Conservation (phyloP, 35 echinoderm and acorn worm genomes). For the Apostichopus californicus region DNA sequence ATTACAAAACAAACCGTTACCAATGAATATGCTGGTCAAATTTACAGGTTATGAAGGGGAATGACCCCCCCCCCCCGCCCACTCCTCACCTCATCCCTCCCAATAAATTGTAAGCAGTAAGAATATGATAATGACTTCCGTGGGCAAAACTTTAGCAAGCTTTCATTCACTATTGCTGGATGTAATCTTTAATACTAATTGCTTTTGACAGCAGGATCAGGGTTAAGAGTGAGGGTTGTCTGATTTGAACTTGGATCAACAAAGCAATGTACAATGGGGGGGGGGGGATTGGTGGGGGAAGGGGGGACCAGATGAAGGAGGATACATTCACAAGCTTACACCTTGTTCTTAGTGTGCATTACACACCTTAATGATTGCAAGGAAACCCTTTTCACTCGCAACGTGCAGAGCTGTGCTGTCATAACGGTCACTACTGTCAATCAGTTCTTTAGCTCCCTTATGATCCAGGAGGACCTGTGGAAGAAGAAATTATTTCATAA, state of each 20-base stretch:
- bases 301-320: background rate
- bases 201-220: too few species aligned
- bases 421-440: constrained; percentile 82
- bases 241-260: too few species aligned
- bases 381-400: constrained; percentile 81
- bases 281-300: too few species aligned
- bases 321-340: background rate
- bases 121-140: too few species aligned
- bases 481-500: background rate
- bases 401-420: constrained; percentile 91
- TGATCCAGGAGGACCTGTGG: constrained; percentile 79
- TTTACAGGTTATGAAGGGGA: background rate
- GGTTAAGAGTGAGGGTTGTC: too few species aligned
- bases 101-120: too few species aligned
- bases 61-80: too few species aligned
- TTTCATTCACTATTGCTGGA: too few species aligned
- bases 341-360: background rate
- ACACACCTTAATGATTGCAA: constrained; percentile 85
- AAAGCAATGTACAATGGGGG: too few species aligned
- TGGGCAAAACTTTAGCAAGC: too few species aligned
- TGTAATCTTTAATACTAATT: too few species aligned
- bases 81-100: too few species aligned
- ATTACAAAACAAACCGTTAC: background rate
- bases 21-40: background rate
- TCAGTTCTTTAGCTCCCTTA: constrained; percentile 63